These are phyloP conservation scores for Andricus grossulariae DNA, from an alignment of 1,140 invertebrate genomes.

Conservation along the genomic window DNA sequence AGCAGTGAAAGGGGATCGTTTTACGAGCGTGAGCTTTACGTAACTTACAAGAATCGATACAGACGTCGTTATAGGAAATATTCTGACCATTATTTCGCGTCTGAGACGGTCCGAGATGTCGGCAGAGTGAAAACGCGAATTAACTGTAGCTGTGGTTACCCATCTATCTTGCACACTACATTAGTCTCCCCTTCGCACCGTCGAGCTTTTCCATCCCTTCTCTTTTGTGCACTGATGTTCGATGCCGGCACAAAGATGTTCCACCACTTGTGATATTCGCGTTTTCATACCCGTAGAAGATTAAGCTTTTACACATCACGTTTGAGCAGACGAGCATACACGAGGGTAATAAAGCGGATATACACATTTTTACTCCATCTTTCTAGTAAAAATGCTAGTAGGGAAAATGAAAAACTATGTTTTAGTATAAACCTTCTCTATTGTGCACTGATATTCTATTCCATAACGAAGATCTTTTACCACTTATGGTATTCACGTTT, in stretches of 20 bases:
- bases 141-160: conserved; percentile 59
- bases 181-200: conserved; percentile 56
- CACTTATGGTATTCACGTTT: conserved; percentile 12
- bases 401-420: conserved; percentile 17
- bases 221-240: conserved; percentile 62
- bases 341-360: neutral
- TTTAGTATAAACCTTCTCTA: conserved; percentile 48
- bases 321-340: neutral
- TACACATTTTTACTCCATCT: neutral
- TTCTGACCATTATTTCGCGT: conserved; percentile 53
- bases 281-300: conserved; percentile 2
- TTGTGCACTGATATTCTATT: conserved; percentile 60
- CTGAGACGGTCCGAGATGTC: conserved; percentile 54
- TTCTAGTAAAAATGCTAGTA: neutral
- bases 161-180: conserved; percentile 64
- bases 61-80: conserved; percentile 55
- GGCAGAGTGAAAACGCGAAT: conserved; percentile 60
- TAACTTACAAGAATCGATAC: conserved; percentile 52
- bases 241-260: conserved; percentile 38
- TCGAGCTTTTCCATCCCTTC: conserved; percentile 58
- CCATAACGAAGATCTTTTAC: neutral
- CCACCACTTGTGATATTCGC: conserved; percentile 15
- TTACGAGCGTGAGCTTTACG: conserved; percentile 7
- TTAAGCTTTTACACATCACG: neutral
- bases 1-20: neutral